Base-by-base conservation (phyloP, 1,140 invertebrate species). In the Cardiocondyla obscurior region DNA sequence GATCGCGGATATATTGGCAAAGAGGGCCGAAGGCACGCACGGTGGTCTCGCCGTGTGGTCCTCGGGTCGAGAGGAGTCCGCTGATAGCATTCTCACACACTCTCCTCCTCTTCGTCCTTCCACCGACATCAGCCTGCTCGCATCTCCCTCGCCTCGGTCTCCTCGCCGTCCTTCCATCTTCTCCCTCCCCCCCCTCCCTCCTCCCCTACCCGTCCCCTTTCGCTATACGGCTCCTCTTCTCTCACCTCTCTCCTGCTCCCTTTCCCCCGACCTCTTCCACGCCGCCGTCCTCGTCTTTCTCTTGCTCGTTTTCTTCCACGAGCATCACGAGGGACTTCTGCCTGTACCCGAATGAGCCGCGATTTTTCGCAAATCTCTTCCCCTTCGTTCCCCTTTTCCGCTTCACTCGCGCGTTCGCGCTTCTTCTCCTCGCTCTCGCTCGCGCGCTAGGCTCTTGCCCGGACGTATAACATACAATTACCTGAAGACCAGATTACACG, bases 381-480 rank as follows among this genome's bases (percentile, higher is more conserved):
- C 55, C 25, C 62, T 53, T 69, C 33, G 60, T n/a, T n/a, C 16
- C 44, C 60, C 60, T n/a, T 64, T 44, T 44, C 4, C 30, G n/a
- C n/a, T n/a, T n/a, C 53, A 65, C 76, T 28, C 8, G 39, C 82
- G 62, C 62, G 58, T 65, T 83, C 72, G 73, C 62, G 77, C 33
- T 58, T 19, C 22, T 33, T 12, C 19, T 30, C 14, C 44, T 0
- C 42, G 10, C 16, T 72, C 46, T 77, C 39, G 42, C 46, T 65
- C 74, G 33, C 81, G 60, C 69, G 82, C 81, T 87, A 85, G 85
- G 39, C 62, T 69, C 73, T 51, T 46, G 57, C 49, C 85, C 85
- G 90, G 86, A 89, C 91, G 91, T 91, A 91, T 92, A 93, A 93
- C 92, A 85, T 93, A 92, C 92, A 93, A 93, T 93, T 93, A 93